Evolutionary conservation across 2,113 vertebrate genomes (phyloP), one percentile per base, ranked within the genome.

Genomic region (Podarcis raffonei): DNA sequence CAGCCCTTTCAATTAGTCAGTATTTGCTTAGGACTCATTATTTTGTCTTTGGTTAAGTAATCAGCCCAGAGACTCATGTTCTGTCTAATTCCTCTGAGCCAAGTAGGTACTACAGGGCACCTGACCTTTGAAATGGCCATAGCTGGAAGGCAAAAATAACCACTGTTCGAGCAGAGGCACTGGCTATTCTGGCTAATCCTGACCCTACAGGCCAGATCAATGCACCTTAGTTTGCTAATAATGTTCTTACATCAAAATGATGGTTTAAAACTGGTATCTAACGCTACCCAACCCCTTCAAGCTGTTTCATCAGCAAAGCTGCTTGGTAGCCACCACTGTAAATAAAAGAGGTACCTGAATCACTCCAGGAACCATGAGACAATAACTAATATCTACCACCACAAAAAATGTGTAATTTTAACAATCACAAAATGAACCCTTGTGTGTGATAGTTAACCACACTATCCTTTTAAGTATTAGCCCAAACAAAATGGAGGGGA

Each of bases 1-100:
- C 98, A 98, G 98, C 98, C 98, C 98, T 99, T 99, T 99, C 98
- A 99, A 99, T 99, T 99, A 99, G 98, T 98, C 97, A 97, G 97
- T 98, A 98, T 99, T 99, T 99, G 98, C 98, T 98, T 98, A 98
- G 97, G 98, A 98, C 98, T 98, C 98, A 98, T 98, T 99, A 98
- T 98, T 98, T 98, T 98, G 98, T 98, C 97, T 98, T 98, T 98
- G 98, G 97, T 98, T 98, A 97, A 98, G 98, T 98, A 98, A 98
- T 98, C 98, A 98, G 98, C 97, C 97, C 96, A 97, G 96, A 97
- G 96, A 98, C 96, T 96, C 97, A 95, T 97, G 96, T 97, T 97
- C 97, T 95, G 94, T 95, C 96, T 97, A 97, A 98, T 97, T 97
- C 96, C 97, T 97, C 97, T 97, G 97, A 97, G 96, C 96, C 96